Evolutionary conservation across 1,140 invertebrate species (phyloP), one percentile per base, ranked within the genome.

Genomic region (Euura saliciscinereae): DNA sequence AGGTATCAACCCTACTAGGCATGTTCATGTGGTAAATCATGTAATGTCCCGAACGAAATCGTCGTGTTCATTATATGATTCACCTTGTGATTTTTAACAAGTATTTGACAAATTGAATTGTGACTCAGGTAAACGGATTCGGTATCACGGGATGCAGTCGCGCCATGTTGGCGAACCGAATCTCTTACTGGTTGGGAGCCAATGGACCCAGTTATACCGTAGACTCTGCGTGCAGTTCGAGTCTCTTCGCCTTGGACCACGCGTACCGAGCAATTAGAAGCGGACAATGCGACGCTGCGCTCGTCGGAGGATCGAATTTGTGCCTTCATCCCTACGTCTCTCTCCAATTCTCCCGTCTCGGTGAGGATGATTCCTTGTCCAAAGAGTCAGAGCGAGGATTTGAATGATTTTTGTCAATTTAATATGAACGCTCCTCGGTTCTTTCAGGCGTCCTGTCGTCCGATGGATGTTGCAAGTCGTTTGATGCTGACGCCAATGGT

Each of bases 171-270:
- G 94, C 96, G 1, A 97, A 98, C 82, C 90, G 97, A 69, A 90
- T 98, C 45, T 98, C 96, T 0, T 94, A 94, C 73, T 92, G 89
- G 83, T 78, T 94, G 8, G 92, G 93, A 68, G 79, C 91, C 0
- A 90, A 89, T 74, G 93, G 93, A 45, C 96, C 96, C 0, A 97
- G 95, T 69, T 94, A 93, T 83, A 87, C 93, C 5, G 89, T 97
- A 1, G 97, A 99, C 80, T 94, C 95, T 8, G 96, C 96, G 6
- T 98, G 97, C 86, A 96, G 95, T 66, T 97, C 96, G 44, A 96
- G 95, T 73, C 88, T 97, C 70, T 91, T 93, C 73, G 97, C 96
- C 0, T 78, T 99, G 10, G 93, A 97, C 78, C 91, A 95, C 77
- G 97, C 96, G 3, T 93, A 95, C 74, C 89, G 89, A 71, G 91